A percentile compares a stretch with the other conserved stretches of the same genome.
Evolutionary conservation across 37 sponge, comb jelly and placozoan genomes (phyloP).

Genomic region (Corticium candelabrum): DNA sequence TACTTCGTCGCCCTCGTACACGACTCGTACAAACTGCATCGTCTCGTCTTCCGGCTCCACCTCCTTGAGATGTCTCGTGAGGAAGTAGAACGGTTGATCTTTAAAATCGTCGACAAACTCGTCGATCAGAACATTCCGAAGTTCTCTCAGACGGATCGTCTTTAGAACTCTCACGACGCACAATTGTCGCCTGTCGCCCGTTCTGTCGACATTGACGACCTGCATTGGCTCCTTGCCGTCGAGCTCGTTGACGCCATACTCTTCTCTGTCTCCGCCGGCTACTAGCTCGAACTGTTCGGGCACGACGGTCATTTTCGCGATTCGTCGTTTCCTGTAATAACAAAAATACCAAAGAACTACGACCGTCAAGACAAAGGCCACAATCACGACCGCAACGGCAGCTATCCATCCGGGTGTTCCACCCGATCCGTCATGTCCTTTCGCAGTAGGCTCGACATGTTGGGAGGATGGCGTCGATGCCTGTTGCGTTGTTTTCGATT

Average conservation of each 20-base stretch:
- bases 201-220: neutral
- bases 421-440: too few relatives aligned
- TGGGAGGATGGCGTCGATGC: too few relatives aligned
- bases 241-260: too few relatives aligned
- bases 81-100: conserved; percentile 61
- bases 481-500: too few relatives aligned
- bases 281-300: neutral
- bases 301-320: neutral
- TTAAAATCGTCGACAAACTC: conserved; percentile 35
- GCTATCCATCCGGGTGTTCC: neutral
- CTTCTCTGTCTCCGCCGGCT: neutral
- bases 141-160: conserved; percentile 55
- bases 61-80: conserved; percentile 47
- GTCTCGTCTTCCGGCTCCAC: conserved; percentile 70
- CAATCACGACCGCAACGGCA: neutral
- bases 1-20: conserved; percentile 45
- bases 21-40: conserved; percentile 61
- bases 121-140: conserved; percentile 44
- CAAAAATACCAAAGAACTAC: neutral
- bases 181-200: conserved; percentile 23
- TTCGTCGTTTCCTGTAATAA: neutral
- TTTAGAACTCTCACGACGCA: conserved; percentile 46
- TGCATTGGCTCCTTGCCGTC: neutral
- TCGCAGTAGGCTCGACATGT: too few relatives aligned
- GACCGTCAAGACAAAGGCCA: neutral